A percentile compares a stretch with the other conserved stretches of the same genome.
These are phyloP conservation scores for Siderastrea siderea DNA, from an alignment of 92 coral and sea anemone species.

Conservation along the genomic window DNA sequence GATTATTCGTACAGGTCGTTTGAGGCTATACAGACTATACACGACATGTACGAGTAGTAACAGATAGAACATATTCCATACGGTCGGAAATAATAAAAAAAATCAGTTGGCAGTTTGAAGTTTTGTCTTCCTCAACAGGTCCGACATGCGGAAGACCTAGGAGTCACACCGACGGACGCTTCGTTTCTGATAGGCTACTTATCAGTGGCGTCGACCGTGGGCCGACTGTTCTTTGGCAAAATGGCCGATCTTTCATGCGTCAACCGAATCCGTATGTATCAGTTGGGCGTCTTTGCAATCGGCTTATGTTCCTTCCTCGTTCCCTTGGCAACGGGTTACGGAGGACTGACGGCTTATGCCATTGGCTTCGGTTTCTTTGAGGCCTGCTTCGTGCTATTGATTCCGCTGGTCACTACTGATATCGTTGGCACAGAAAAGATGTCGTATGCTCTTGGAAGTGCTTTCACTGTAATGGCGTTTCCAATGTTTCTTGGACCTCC, in stretches of 20 bases:
- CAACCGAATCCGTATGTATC: constrained; percentile 83
- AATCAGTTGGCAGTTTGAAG: not conserved
- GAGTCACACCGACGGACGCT: constrained; percentile 81
- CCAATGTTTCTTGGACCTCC: constrained; percentile 96
- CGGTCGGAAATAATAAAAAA: not conserved
- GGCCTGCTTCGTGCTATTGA: constrained; percentile 81
- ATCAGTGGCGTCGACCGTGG: constrained; percentile 87
- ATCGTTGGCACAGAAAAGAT: constrained; percentile 84
- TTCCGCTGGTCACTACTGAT: constrained; percentile 88
- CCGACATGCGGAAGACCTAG: constrained; percentile 91
- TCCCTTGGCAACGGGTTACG: constrained; percentile 83
- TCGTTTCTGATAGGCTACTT: constrained; percentile 90
- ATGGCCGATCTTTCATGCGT: constrained; percentile 83
- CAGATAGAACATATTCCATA: no score
- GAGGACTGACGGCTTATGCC: constrained; percentile 77
- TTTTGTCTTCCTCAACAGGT: constrained; percentile 43
- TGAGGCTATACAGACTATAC: no score
- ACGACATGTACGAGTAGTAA: no score
- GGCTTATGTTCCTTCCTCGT: constrained; percentile 81
- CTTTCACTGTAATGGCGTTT: constrained; percentile 90
- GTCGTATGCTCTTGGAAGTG: constrained; percentile 92
- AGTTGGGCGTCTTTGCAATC: constrained; percentile 76
- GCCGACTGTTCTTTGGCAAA: constrained; percentile 87
- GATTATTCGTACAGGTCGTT: no score
- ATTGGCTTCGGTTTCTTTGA: constrained; percentile 87